phyloP scores from a whole-genome alignment of 2,797 vertebrate genomes.

The Hozukius guyotensis region DNA sequence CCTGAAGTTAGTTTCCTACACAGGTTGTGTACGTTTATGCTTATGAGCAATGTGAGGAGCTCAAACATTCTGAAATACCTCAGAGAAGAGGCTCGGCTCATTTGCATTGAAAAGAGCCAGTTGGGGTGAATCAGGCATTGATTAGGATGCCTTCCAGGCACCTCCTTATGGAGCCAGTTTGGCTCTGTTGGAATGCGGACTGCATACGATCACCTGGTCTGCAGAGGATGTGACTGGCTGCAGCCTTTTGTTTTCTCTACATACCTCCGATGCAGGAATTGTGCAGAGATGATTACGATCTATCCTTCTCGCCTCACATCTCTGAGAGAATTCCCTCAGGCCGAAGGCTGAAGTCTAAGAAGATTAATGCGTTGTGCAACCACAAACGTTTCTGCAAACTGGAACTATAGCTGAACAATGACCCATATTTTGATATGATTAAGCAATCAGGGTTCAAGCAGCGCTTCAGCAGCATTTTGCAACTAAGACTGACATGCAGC shows the following conservation, averaged over 20 bases:
- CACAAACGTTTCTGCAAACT: not conserved
- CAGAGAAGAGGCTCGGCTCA: conserved; percentile 5
- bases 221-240: not conserved
- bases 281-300: not conserved
- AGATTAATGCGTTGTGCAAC: not conserved
- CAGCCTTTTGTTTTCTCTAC: not conserved
- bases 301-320: not conserved
- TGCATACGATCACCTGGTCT: not conserved
- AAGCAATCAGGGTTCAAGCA: not conserved
- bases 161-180: conserved; percentile 32
- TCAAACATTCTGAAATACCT: conserved; percentile 19
- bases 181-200: not conserved
- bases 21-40: not conserved
- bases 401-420: not conserved
- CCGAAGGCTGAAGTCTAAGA: not conserved
- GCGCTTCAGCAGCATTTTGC: not conserved
- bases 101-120: conserved; percentile 38
- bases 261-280: not conserved
- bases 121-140: conserved; percentile 33
- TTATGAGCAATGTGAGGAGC: not conserved
- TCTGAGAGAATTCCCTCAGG: not conserved
- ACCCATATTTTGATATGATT: not conserved
- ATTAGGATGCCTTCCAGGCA: conserved; percentile 47
- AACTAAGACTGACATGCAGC: not conserved
- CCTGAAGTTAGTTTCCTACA: not conserved